phyloP scores from a whole-genome alignment of 2,888 invertebrate genomes.

The Drosophila colorata region DNA sequence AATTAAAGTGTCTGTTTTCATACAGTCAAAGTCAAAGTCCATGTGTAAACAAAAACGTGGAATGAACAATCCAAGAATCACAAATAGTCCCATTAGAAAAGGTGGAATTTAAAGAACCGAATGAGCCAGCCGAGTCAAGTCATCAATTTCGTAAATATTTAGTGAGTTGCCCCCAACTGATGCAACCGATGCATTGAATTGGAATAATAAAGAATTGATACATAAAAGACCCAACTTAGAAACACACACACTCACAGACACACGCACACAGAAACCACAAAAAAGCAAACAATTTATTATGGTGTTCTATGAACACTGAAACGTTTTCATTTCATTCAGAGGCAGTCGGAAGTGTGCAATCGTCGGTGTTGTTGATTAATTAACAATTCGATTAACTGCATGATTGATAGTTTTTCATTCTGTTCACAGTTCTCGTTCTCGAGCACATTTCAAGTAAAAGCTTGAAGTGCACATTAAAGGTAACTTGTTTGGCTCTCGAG shows the following conservation, averaged over 20 bases:
- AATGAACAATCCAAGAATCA: conserved; percentile 17
- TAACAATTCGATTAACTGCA: conserved; percentile 58
- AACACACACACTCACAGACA: too few relatives aligned
- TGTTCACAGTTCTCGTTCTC: conserved; percentile 11
- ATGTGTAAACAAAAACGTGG: conserved; percentile 6
- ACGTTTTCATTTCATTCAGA: conserved; percentile 30
- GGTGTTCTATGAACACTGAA: conserved; percentile 22
- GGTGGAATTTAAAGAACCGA: conserved; percentile 3
- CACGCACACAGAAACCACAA: not conserved
- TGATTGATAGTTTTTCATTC: conserved; percentile 54
- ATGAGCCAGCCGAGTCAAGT: conserved; percentile 4
- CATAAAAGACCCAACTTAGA: conserved; percentile 18
- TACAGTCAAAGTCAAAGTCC: not conserved
- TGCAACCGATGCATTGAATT: conserved; percentile 39
- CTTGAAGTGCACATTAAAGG: conserved; percentile 16
- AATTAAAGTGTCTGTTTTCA: conserved; percentile 7
- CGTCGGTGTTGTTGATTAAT: conserved; percentile 52
- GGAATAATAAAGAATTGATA: conserved; percentile 20
- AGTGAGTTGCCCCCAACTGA: conserved; percentile 7
- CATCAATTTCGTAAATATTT: conserved; percentile 34
- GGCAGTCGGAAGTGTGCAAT: conserved; percentile 52
- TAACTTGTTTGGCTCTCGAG: not conserved
- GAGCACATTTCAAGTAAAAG: not conserved
- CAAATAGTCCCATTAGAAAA: not conserved
- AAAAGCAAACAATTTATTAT: conserved; percentile 33